A percentile compares a stretch with the other conserved stretches of the same genome.
These are phyloP conservation scores for Selenia dentaria DNA, from an alignment of 2,888 invertebrate genomes.

Conservation along the genomic window DNA sequence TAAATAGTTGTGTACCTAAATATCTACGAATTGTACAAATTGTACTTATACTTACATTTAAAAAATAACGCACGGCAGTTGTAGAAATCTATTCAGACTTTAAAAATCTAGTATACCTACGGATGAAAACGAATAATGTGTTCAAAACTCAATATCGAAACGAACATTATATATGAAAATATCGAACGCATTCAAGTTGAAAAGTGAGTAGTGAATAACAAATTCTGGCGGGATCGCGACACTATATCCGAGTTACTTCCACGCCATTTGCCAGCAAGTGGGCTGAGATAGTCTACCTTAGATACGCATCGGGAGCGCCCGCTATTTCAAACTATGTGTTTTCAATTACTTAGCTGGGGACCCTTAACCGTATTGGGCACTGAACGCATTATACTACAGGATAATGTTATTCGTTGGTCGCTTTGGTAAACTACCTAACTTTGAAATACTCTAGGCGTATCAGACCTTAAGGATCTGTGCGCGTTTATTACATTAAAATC, in stretches of 20 bases:
- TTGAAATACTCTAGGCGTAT: too few relatives aligned
- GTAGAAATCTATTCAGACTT: too few relatives aligned
- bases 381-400: too few relatives aligned
- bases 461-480: too few relatives aligned
- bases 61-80: too few relatives aligned
- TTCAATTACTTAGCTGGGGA: conserved; percentile 62
- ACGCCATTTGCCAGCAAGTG: conserved; percentile 77
- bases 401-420: too few relatives aligned
- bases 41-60: too few relatives aligned
- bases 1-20: too few relatives aligned
- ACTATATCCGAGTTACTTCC: conserved; percentile 75
- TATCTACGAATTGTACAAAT: too few relatives aligned
- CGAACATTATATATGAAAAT: conserved; percentile 34
- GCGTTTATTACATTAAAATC: too few relatives aligned
- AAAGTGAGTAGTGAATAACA: conserved; percentile 55
- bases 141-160: conserved; percentile 4
- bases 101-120: too few relatives aligned
- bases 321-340: conserved; percentile 62
- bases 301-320: conserved; percentile 45
- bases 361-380: conserved; percentile 35
- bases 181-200: conserved; percentile 42
- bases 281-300: conserved; percentile 74
- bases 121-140: conserved; percentile 4
- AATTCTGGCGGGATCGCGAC: conserved; percentile 64
- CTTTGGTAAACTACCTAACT: too few relatives aligned